Conservation (phyloP, 2,888 invertebrate species). For the Pammene aurita region DNA sequence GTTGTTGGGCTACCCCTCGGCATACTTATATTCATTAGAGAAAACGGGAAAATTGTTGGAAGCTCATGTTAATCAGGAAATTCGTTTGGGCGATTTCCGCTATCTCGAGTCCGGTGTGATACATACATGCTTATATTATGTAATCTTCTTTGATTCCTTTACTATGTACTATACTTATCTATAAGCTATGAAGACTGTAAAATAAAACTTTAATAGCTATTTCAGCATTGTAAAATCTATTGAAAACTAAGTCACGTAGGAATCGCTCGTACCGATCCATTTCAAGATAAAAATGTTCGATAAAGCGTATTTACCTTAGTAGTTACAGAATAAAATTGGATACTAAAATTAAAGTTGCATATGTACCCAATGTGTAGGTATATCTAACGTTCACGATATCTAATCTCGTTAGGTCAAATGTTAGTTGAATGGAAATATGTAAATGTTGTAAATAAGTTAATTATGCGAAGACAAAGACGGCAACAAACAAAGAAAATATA, state of each 20-base stretch:
- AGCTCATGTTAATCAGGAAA: too few relatives aligned
- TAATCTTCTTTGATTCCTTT: too few relatives aligned
- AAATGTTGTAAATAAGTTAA: too few relatives aligned
- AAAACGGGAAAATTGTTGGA: too few relatives aligned
- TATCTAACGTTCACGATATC: too few relatives aligned
- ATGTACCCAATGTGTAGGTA: background rate
- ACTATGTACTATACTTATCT: background rate
- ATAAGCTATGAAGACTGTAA: background rate
- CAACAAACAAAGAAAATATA: too few relatives aligned
- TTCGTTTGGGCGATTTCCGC: too few relatives aligned
- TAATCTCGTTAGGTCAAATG: background rate
- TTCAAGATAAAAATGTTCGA: constrained; percentile 13
- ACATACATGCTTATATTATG: too few relatives aligned
- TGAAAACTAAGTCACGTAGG: constrained; percentile 22
- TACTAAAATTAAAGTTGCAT: constrained; percentile 16
- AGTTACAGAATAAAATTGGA: constrained; percentile 1
- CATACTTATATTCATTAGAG: too few relatives aligned
- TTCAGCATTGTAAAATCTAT: constrained; percentile 17
- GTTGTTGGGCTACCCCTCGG: background rate
- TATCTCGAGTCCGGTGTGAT: too few relatives aligned
- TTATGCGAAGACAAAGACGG: too few relatives aligned
- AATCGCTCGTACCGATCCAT: constrained; percentile 7
- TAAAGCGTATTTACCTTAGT: constrained; percentile 14
- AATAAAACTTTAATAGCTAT: background rate
- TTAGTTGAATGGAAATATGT: background rate